These are phyloP conservation scores for Drosophila simulans DNA, from an alignment of 1,140 invertebrate genomes.

Conservation along the genomic window DNA sequence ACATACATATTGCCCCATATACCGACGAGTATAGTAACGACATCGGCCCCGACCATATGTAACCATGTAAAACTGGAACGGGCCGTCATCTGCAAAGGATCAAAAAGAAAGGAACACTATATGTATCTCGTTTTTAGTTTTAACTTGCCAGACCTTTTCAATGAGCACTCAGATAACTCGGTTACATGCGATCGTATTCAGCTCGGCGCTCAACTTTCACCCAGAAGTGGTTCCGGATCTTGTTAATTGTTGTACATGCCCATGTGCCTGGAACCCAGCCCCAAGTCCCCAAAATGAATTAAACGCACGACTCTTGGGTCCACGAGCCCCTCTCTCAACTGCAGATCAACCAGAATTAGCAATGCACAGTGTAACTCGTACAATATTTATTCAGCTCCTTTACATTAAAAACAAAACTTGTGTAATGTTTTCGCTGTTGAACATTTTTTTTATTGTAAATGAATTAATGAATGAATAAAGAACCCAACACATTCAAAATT, in stretches of 20 bases:
- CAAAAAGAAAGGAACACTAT: constrained; percentile 40
- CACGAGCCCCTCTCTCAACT: constrained; percentile 3
- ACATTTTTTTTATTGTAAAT: constrained; percentile 70
- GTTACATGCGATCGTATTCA: constrained; percentile 28
- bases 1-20: constrained; percentile 18
- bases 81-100: constrained; percentile 27
- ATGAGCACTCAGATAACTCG: constrained; percentile 37
- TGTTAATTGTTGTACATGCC: constrained; percentile 73
- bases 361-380: constrained; percentile 64
- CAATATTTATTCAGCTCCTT: constrained; percentile 80
- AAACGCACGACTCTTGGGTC: constrained; percentile 6
- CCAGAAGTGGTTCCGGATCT: constrained; percentile 63
- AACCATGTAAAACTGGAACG: constrained; percentile 7
- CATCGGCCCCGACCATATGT: constrained; percentile 18
- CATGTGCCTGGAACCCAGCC: constrained; percentile 53
- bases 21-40: constrained; percentile 18
- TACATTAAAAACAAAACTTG: constrained; percentile 62
- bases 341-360: constrained; percentile 35
- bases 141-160: constrained; percentile 72
- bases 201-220: constrained; percentile 43
- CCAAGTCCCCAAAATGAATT: background rate
- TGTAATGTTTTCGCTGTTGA: constrained; percentile 75
- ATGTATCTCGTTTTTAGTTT: constrained; percentile 81
- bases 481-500: constrained; percentile 70
- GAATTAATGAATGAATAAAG: constrained; percentile 74